phyloP scores from a whole-genome alignment of 2,888 invertebrate genomes.

The Ormyrus nitidulus region DNA sequence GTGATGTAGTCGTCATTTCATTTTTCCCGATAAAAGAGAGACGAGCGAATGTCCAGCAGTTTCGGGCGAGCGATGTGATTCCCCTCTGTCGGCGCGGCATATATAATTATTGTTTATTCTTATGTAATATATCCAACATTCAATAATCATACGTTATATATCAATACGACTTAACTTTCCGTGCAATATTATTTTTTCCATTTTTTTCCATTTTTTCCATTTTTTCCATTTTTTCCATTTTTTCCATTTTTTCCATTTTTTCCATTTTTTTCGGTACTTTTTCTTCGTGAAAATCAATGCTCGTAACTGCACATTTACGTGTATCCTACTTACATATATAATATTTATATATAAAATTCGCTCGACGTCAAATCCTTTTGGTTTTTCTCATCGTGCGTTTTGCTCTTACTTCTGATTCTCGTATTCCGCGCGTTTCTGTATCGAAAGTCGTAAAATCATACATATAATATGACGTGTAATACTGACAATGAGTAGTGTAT shows the following conservation, averaged over 20 bases:
- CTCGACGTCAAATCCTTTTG: constrained; percentile 67
- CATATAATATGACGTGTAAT: constrained; percentile 30
- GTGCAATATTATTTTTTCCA: neutral
- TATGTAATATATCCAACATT: constrained; percentile 68
- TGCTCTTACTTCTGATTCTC: constrained; percentile 29
- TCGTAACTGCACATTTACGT: constrained; percentile 64
- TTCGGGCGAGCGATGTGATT: neutral
- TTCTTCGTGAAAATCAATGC: constrained; percentile 60
- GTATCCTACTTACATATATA: constrained; percentile 34
- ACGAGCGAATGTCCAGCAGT: no score
- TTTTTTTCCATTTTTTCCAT: neutral
- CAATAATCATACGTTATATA: constrained; percentile 65
- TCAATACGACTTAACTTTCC: constrained; percentile 57
- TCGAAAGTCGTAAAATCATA: constrained; percentile 46
- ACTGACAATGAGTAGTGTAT: constrained; percentile 41
- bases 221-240: neutral
- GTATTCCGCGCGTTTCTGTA: constrained; percentile 4
- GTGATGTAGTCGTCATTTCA: no score
- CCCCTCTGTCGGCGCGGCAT: constrained; percentile 32
- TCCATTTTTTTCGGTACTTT: neutral
- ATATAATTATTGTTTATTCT: constrained; percentile 56
- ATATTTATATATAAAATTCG: constrained; percentile 61
- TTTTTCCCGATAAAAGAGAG: no score
- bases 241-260: neutral
- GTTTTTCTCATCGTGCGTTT: constrained; percentile 7